A percentile compares a stretch with the other conserved stretches of the same genome.
Conservation (phyloP, 2,888 invertebrate species). For the Eupithecia exiguata region DNA sequence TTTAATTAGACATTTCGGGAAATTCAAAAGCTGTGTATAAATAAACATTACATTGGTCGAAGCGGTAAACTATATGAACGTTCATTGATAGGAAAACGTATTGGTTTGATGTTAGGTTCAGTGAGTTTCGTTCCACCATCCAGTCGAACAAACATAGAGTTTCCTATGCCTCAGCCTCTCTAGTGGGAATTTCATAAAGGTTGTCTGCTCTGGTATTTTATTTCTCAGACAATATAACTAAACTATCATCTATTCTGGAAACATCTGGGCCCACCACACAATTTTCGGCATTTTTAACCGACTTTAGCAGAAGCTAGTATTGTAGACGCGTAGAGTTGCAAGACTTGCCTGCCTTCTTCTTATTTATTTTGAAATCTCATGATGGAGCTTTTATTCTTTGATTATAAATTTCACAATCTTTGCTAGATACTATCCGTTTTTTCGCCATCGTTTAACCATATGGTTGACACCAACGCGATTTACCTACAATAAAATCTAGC, state of each 20-base stretch:
- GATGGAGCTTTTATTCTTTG: not conserved
- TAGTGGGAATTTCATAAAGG: not conserved
- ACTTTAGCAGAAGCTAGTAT: too few species aligned
- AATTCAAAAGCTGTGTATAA: not conserved
- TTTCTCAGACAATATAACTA: too few species aligned
- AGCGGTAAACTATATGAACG: not conserved
- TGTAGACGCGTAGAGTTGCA: too few species aligned
- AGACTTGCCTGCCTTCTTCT: not conserved
- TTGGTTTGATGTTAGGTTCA: constrained; percentile 6
- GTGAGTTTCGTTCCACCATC: not conserved
- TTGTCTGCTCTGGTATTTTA: not conserved
- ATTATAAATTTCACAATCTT: not conserved
- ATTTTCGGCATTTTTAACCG: too few species aligned
- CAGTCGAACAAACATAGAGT: not conserved
- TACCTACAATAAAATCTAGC: constrained; percentile 16
- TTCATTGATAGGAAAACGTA: not conserved
- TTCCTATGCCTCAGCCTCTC: not conserved
- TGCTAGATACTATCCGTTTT: not conserved
- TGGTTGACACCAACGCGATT: constrained; percentile 29
- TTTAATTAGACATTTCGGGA: too few species aligned
- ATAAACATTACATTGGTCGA: not conserved
- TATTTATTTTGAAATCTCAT: not conserved
- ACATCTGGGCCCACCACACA: too few species aligned
- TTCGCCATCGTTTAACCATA: constrained; percentile 22
- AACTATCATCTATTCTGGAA: too few species aligned